A percentile compares a stretch with the other conserved stretches of the same genome.
These are phyloP conservation scores for Amiota mariae DNA, from an alignment of 2,888 invertebrate genomes.

Conservation along the genomic window DNA sequence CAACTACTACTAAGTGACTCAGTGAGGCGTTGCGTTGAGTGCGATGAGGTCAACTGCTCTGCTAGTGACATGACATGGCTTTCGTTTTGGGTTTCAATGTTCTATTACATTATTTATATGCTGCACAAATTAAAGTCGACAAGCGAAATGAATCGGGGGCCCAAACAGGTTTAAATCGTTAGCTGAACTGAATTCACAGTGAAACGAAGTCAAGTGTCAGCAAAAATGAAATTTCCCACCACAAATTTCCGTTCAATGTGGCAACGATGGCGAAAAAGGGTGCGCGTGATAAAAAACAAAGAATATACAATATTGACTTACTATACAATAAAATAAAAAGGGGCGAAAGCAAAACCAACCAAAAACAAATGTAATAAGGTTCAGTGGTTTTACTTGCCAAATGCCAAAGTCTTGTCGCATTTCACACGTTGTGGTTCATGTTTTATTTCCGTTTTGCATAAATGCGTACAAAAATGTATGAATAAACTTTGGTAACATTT, in stretches of 20 bases:
- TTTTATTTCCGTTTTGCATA: not conserved
- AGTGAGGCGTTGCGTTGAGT: not conserved
- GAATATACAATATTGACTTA: no score
- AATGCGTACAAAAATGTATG: constrained; percentile 20
- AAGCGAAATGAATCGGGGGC: constrained; percentile 21
- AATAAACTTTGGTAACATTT: constrained; percentile 25
- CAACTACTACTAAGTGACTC: not conserved
- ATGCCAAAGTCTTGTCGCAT: not conserved
- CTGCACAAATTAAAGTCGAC: constrained; percentile 59
- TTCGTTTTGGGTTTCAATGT: constrained; percentile 21
- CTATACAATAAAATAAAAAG: not conserved
- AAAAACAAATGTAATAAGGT: not conserved
- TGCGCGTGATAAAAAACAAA: not conserved
- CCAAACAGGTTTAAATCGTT: not conserved
- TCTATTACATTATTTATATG: constrained; percentile 60
- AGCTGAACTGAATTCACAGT: constrained; percentile 36
- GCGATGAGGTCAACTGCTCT: constrained; percentile 3
- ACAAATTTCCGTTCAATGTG: constrained; percentile 59
- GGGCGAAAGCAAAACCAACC: not conserved
- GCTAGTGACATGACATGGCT: not conserved
- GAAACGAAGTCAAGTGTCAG: constrained; percentile 65
- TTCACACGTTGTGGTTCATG: no score
- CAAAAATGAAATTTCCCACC: constrained; percentile 69
- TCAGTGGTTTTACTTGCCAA: constrained; percentile 12
- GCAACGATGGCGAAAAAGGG: not conserved